Base-by-base conservation (phyloP, 1,140 invertebrate genomes). In the Atta texana region DNA sequence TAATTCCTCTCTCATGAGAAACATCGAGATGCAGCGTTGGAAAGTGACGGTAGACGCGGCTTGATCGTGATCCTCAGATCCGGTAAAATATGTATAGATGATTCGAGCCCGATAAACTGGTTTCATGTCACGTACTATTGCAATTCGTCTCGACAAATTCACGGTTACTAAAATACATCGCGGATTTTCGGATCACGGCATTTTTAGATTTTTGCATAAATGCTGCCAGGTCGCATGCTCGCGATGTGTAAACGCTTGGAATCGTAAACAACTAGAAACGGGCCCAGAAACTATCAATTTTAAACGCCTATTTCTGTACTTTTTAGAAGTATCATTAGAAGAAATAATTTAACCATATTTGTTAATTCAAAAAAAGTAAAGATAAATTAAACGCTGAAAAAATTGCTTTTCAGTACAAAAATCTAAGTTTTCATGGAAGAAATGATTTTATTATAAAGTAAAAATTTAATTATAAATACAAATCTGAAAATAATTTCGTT, bases 1-100 rank as follows among this genome's bases (percentile, higher is more conserved):
- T 92, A 94, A 92, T 89, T 89, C 72, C 87, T 76, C 82, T 53
- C 88, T 87, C 87, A 84, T 86, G 89, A 53, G n/a, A 39, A 64
- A 51, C 49, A 82, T 10, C 16, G 55, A 64, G 68, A 76, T 10
- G 61, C 12, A 68, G 72, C 44, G 59, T 31, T 18, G 44, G 59
- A 69, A 85, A 78, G 69, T 80, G 88, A 87, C 14, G 68, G 89
- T 72, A 84, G 85, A 77, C 57, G 77, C 74, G 75, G 74, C 87
- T 90, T 71, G 80, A 86, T 86, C 80, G 75, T n/a, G 81, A 53
- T n/a, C 21, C 69, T 28, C 21, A 71, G 89, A 86, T 76, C 81
- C 71, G 34, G 21, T 55, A 64, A 76, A 71, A 74, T 66, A 78
- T 24, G 55, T 86, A 85, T 89, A 91, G 87, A 91, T 89, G 80